phyloP scores from a whole-genome alignment of 2,113 vertebrate species.

The Cromileptes altivelis region DNA sequence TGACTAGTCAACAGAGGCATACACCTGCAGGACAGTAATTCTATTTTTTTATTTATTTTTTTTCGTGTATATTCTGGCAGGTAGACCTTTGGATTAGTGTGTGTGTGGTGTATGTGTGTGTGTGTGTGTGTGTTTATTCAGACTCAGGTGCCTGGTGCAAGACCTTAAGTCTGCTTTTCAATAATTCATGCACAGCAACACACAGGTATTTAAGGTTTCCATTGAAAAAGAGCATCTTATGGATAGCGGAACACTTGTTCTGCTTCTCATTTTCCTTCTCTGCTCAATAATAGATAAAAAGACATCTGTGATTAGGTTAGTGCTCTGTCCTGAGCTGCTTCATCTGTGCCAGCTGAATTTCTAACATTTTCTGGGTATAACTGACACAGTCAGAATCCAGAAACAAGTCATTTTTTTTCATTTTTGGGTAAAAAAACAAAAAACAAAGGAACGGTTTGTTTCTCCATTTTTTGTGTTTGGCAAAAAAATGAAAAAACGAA shows the following conservation, averaged over 20 bases:
- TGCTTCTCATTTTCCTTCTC: background rate
- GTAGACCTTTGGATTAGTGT: too few relatives aligned
- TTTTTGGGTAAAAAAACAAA: too few relatives aligned
- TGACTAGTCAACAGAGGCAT: too few relatives aligned
- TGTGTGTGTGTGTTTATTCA: background rate
- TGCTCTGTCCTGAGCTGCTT: slow-evolving; percentile 10
- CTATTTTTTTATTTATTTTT: too few relatives aligned
- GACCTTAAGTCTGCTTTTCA: slow-evolving; percentile 37
- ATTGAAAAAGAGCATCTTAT: slow-evolving; percentile 44
- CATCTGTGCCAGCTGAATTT: slow-evolving; percentile 1
- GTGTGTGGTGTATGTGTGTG: background rate
- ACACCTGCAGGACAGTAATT: too few relatives aligned
- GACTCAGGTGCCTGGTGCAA: background rate
- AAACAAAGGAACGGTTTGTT: too few relatives aligned
- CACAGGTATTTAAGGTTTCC: slow-evolving; percentile 57
- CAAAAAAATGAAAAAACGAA: too few relatives aligned
- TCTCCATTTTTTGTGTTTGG: too few relatives aligned
- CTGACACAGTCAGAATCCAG: too few relatives aligned
- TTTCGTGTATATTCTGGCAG: too few relatives aligned
- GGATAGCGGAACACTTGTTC: slow-evolving; percentile 4
- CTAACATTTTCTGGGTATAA: background rate
- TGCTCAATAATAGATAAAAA: slow-evolving; percentile 55
- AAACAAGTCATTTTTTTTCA: too few relatives aligned
- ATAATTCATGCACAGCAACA: slow-evolving; percentile 62
- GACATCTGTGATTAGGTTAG: slow-evolving; percentile 26